These are phyloP conservation scores for Lycaena phlaeas DNA, from an alignment of 2,888 invertebrate species.

Conservation along the genomic window DNA sequence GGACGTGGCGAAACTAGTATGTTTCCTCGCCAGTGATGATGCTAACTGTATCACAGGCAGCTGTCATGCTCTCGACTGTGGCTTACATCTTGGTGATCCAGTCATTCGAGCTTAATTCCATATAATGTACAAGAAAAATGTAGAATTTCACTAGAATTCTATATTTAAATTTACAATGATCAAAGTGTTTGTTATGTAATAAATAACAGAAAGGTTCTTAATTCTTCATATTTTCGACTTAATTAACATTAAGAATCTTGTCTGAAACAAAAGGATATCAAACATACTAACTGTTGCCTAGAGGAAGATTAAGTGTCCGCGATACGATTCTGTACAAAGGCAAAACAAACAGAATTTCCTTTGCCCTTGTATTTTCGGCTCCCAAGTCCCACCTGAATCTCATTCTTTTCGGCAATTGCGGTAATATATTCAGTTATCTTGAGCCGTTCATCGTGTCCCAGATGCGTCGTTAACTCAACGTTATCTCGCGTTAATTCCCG, in stretches of 20 bases:
- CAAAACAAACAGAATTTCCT: slow-evolving; percentile 26
- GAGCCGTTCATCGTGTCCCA: slow-evolving; percentile 49
- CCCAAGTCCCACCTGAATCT: slow-evolving; percentile 42
- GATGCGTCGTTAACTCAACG: slow-evolving; percentile 47
- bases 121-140: too few relatives aligned
- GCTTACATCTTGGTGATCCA: slow-evolving; percentile 33
- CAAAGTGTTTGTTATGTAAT: too few relatives aligned
- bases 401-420: slow-evolving; percentile 45
- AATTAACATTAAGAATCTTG: background rate
- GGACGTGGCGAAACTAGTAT: slow-evolving; percentile 44
- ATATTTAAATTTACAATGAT: background rate
- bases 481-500: slow-evolving; percentile 59
- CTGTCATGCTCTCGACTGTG: slow-evolving; percentile 42
- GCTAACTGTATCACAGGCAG: slow-evolving; percentile 45
- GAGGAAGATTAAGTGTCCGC: slow-evolving; percentile 4
- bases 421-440: slow-evolving; percentile 62
- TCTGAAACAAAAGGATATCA: background rate
- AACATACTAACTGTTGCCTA: slow-evolving; percentile 4
- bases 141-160: background rate
- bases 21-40: slow-evolving; percentile 44
- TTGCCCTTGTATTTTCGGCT: slow-evolving; percentile 19
- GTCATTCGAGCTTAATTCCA: slow-evolving; percentile 7
- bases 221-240: background rate
- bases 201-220: too few relatives aligned
- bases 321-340: slow-evolving; percentile 7